Percentiles rank a stretch among this genome's conserved stretches.
Conservation (phyloP, 1,140 invertebrate species). For the Drosophila busckii region DNA sequence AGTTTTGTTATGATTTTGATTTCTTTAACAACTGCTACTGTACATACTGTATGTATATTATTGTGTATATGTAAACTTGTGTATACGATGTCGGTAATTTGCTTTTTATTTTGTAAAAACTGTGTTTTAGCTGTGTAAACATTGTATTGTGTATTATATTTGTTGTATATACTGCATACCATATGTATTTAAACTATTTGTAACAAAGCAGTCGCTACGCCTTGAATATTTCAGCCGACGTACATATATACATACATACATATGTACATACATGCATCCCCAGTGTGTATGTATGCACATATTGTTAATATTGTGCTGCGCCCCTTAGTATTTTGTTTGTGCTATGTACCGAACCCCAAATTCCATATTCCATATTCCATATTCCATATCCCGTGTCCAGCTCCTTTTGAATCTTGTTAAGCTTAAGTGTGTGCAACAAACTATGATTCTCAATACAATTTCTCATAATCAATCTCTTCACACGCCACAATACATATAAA, state of each 20-base stretch:
- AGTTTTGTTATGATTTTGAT: too few species aligned
- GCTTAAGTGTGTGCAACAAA: not conserved
- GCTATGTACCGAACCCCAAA: conserved; percentile 4
- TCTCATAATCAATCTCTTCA: conserved; percentile 27
- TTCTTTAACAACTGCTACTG: too few species aligned
- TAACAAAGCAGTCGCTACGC: conserved; percentile 23
- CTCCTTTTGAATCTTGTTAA: not conserved
- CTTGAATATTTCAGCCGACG: conserved; percentile 71
- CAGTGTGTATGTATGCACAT: too few species aligned
- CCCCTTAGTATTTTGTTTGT: conserved; percentile 27
- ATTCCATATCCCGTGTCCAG: not conserved
- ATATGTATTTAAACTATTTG: conserved; percentile 1
- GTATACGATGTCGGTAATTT: not conserved
- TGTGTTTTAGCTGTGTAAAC: conserved; percentile 1
- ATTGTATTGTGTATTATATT: conserved; percentile 23
- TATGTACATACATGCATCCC: too few species aligned
- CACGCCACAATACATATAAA: too few species aligned
- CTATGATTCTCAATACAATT: conserved; percentile 20
- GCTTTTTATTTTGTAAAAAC: conserved; percentile 1
- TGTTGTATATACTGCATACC: conserved; percentile 14
- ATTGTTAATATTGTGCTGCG: conserved; percentile 32
- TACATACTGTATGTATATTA: conserved; percentile 24
- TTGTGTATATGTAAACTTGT: conserved; percentile 3
- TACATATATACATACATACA: too few species aligned
- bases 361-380: not conserved